Evolutionary conservation across 1,140 invertebrate species (phyloP).

Genomic region (Sycobia sp.): DNA sequence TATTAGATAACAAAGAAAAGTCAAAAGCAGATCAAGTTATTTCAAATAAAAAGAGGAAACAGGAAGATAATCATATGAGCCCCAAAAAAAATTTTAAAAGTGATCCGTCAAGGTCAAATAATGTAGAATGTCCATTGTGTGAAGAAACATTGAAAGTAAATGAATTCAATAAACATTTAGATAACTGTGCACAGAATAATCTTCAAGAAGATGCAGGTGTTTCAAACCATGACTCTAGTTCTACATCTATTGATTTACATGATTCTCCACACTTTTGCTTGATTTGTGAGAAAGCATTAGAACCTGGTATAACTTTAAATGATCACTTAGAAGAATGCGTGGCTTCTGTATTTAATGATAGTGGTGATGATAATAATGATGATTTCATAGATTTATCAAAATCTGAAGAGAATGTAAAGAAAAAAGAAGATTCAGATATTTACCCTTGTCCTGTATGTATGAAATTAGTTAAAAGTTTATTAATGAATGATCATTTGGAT

Average conservation of each 20-base stretch:
- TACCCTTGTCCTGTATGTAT: conserved; percentile 57
- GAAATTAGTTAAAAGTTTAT: conserved; percentile 41
- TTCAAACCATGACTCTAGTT: conserved; percentile 41
- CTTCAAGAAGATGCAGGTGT: conserved; percentile 15
- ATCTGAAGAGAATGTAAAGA: not conserved
- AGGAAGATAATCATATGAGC: conserved; percentile 1
- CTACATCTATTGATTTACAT: conserved; percentile 12
- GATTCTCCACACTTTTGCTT: conserved; percentile 60
- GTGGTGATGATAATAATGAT: not conserved
- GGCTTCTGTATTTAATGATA: conserved; percentile 51
- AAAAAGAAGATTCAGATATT: conserved; percentile 23
- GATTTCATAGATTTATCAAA: conserved; percentile 14
- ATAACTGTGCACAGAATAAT: conserved; percentile 44
- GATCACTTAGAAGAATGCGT: conserved; percentile 71
- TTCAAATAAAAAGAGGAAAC: conserved; percentile 29
- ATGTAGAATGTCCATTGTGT: conserved; percentile 55
- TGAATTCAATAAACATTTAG: conserved; percentile 64
- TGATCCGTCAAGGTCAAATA: not conserved
- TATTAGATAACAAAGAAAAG: conserved; percentile 36
- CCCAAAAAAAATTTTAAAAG: conserved; percentile 32
- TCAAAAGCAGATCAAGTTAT: not conserved
- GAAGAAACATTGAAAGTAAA: conserved; percentile 46
- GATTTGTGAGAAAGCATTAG: conserved; percentile 65
- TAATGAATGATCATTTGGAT: conserved; percentile 57
- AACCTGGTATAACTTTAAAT: conserved; percentile 58